Evolutionary conservation across 35 echinoderm and acorn worm genomes (phyloP).

Genomic region (Nesometra sesokonis): DNA sequence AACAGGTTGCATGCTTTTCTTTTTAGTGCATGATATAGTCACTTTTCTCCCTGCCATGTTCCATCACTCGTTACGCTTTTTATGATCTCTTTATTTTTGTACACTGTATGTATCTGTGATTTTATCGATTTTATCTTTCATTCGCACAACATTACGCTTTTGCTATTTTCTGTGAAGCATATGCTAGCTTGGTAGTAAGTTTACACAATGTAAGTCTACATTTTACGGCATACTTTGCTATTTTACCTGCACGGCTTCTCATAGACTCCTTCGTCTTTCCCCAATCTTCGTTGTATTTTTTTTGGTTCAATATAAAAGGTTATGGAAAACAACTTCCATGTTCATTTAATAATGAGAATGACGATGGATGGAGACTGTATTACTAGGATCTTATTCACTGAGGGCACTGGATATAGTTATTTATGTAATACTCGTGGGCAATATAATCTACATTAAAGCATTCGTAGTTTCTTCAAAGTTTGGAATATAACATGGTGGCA

Average conservation of each 20-base stretch:
- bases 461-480: too few relatives aligned
- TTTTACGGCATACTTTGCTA: background rate
- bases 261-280: background rate
- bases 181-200: too few relatives aligned
- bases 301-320: background rate
- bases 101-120: background rate
- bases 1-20: too few relatives aligned
- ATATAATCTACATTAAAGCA: too few relatives aligned
- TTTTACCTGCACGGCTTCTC: background rate
- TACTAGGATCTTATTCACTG: too few relatives aligned
- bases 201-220: background rate
- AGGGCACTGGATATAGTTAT: too few relatives aligned
- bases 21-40: background rate
- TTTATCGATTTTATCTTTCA: background rate
- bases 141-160: background rate
- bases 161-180: background rate
- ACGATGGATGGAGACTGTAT: too few relatives aligned
- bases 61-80: background rate
- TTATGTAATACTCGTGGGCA: too few relatives aligned
- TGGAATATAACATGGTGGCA: too few relatives aligned
- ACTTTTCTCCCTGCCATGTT: background rate
- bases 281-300: background rate
- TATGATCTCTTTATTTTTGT: background rate
- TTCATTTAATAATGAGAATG: too few relatives aligned
- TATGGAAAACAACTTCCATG: too few relatives aligned